phyloP scores from a whole-genome alignment of 1,140 invertebrate species.

The Penaeus vannamei region DNA sequence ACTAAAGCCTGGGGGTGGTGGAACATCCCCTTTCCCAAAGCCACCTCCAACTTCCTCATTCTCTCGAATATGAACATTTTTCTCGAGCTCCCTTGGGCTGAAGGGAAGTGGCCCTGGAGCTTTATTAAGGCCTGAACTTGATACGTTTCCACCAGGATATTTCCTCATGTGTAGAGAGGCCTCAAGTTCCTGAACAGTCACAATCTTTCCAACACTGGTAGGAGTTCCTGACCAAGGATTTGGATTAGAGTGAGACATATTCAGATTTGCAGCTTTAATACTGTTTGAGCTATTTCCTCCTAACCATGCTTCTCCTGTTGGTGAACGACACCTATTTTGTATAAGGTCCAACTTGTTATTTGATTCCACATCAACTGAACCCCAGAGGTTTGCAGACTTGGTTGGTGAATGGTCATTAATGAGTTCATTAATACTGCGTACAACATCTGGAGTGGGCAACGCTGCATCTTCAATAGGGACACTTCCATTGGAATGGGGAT shows the following conservation, averaged over 20 bases:
- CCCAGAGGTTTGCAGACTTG: slow-evolving; percentile 40
- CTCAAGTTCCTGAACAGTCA: slow-evolving; percentile 58
- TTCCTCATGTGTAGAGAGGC: slow-evolving; percentile 42
- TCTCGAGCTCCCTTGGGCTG: slow-evolving; percentile 7
- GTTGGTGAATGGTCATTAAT: slow-evolving; percentile 50
- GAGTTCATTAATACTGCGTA: slow-evolving; percentile 52
- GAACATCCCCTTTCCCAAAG: slow-evolving; percentile 37
- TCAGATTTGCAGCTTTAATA: slow-evolving; percentile 5
- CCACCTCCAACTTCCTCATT: slow-evolving; percentile 25
- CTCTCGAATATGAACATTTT: slow-evolving; percentile 1
- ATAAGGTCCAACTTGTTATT: slow-evolving; percentile 25
- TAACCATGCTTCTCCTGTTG: slow-evolving; percentile 37
- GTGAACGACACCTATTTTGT: slow-evolving; percentile 45
- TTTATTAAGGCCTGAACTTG: slow-evolving; percentile 1
- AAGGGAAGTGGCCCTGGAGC: slow-evolving; percentile 37
- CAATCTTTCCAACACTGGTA: slow-evolving; percentile 44
- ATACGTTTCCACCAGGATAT: background rate
- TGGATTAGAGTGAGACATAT: slow-evolving; percentile 4
- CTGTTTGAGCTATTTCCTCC: slow-evolving; percentile 11
- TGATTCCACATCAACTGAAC: slow-evolving; percentile 5
- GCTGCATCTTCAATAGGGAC: slow-evolving; percentile 16
- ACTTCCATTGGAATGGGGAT: slow-evolving; percentile 40
- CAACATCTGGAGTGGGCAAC: slow-evolving; percentile 44
- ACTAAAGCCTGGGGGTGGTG: slow-evolving; percentile 59
- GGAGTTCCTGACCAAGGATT: slow-evolving; percentile 45